Conservation (phyloP, 2,888 invertebrate species). For the Cheiracanthium punctorium region DNA sequence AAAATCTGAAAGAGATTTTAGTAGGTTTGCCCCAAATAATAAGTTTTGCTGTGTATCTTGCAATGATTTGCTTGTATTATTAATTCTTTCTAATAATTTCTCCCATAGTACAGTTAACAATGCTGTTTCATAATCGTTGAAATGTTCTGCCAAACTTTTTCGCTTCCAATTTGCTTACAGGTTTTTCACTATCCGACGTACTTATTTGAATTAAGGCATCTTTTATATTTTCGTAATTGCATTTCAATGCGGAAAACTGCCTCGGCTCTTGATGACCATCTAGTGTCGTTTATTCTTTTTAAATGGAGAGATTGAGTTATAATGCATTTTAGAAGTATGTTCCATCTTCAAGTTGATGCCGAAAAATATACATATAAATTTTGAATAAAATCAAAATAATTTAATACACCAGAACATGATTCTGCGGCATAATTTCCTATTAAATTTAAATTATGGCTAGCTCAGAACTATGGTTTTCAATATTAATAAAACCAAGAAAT, state of each 20-base stretch:
- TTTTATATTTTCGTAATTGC: neutral
- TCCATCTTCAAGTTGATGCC: neutral
- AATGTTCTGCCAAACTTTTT: neutral
- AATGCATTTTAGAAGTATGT: neutral
- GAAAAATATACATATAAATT: slow-evolving; percentile 24
- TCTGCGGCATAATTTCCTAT: neutral
- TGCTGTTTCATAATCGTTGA: slow-evolving; percentile 9
- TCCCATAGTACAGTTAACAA: slow-evolving; percentile 12
- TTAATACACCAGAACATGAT: slow-evolving; percentile 3
- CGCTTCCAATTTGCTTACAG: neutral
- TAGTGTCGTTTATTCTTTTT: slow-evolving; percentile 12
- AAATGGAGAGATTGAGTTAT: neutral
- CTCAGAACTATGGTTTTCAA: no score
- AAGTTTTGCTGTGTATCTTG: neutral
- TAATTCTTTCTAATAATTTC: neutral
- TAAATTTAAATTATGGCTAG: slow-evolving; percentile 11
- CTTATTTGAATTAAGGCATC: neutral
- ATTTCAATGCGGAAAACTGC: slow-evolving; percentile 14
- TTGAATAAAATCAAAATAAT: slow-evolving; percentile 4
- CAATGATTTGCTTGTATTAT: neutral
- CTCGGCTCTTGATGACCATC: slow-evolving; percentile 25
- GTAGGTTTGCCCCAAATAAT: neutral
- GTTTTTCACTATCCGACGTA: neutral
- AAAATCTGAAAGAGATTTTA: slow-evolving; percentile 11
- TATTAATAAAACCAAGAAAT: no score